phyloP scores from a whole-genome alignment of 2,888 invertebrate genomes.

The Osmoderma eremita region DNA sequence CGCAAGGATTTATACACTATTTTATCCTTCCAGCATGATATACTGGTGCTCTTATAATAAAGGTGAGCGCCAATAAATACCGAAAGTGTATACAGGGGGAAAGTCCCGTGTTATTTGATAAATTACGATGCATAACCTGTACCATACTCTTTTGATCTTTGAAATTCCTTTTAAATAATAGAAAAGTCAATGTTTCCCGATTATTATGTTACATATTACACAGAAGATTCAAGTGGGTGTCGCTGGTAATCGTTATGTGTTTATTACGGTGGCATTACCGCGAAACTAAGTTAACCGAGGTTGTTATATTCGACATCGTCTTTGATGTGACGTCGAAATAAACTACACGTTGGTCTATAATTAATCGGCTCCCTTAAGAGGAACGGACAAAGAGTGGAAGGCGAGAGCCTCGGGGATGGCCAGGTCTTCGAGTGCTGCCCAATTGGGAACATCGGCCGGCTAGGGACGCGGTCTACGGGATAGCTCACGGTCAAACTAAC shows the following conservation, averaged over 20 bases:
- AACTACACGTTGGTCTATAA: constrained; percentile 55
- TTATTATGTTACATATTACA: no score
- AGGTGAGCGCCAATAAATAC: constrained; percentile 36
- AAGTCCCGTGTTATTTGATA: background rate
- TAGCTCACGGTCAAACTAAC: constrained; percentile 65
- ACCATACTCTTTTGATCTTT: no score
- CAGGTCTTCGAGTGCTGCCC: constrained; percentile 57
- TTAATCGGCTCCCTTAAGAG: constrained; percentile 63
- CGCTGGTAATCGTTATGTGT: no score
- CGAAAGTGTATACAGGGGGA: constrained; percentile 3
- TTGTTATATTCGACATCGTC: constrained; percentile 34
- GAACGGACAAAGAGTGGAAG: constrained; percentile 59
- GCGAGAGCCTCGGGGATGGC: constrained; percentile 61
- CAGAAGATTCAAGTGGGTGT: no score
- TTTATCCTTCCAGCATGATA: constrained; percentile 39
- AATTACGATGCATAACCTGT: background rate
- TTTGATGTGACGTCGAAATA: constrained; percentile 32
- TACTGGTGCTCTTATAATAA: constrained; percentile 35
- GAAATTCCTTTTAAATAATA: no score
- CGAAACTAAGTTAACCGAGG: background rate
- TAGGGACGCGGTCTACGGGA: constrained; percentile 57
- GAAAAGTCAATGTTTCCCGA: no score
- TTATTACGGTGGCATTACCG: no score
- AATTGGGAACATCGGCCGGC: constrained; percentile 46
- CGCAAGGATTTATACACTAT: constrained; percentile 47